A percentile compares a stretch with the other conserved stretches of the same genome.
Evolutionary conservation across 1,140 invertebrate species (phyloP).

Genomic region (Drepana arcuata): DNA sequence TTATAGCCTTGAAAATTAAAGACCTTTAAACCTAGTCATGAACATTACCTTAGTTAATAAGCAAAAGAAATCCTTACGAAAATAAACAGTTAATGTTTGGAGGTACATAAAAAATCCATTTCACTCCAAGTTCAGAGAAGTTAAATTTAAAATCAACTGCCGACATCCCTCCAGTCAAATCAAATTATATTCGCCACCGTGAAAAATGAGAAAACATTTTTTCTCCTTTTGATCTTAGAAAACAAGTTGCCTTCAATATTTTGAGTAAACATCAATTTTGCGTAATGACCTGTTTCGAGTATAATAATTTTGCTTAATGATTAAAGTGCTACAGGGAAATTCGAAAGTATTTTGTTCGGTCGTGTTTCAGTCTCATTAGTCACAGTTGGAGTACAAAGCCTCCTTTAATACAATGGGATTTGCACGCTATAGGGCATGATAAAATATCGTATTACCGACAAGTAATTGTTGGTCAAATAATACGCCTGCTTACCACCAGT

Average conservation of each 20-base stretch:
- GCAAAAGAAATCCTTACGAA: slow-evolving; percentile 23
- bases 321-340: slow-evolving; percentile 14
- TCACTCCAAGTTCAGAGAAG: slow-evolving; percentile 42
- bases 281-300: slow-evolving; percentile 32
- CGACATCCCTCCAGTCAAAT: slow-evolving; percentile 49
- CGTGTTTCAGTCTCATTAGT: slow-evolving; percentile 18
- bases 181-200: slow-evolving; percentile 57
- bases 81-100: slow-evolving; percentile 44
- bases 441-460: slow-evolving; percentile 8
- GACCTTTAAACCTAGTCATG: slow-evolving; percentile 5
- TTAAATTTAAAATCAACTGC: slow-evolving; percentile 56
- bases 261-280: slow-evolving; percentile 41
- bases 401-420: slow-evolving; percentile 3
- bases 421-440: slow-evolving; percentile 11
- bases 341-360: slow-evolving; percentile 13
- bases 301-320: slow-evolving; percentile 22
- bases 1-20: background rate
- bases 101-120: slow-evolving; percentile 56
- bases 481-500: too few species aligned
- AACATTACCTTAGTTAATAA: slow-evolving; percentile 20
- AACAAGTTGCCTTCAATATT: slow-evolving; percentile 42
- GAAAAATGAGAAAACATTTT: slow-evolving; percentile 53
- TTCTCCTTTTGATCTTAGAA: slow-evolving; percentile 42
- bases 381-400: slow-evolving; percentile 2
- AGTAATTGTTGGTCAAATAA: too few species aligned